phyloP scores from a whole-genome alignment of 1,140 invertebrate genomes.

The Daktulosphaira vitifoliae region DNA sequence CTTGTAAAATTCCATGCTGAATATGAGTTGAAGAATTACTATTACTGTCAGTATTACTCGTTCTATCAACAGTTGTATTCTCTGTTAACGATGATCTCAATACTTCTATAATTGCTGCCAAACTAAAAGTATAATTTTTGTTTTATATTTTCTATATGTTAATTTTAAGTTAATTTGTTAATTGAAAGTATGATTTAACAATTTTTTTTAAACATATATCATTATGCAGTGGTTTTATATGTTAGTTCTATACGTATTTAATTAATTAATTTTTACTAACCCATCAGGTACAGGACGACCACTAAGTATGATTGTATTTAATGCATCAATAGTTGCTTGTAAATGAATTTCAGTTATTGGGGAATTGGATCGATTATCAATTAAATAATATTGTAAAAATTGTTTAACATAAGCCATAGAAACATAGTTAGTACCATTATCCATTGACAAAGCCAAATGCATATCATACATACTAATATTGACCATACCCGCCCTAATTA shows the following conservation, averaged over 20 bases:
- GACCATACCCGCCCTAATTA: slow-evolving; percentile 64
- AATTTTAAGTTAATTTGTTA: no score
- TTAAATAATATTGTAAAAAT: slow-evolving; percentile 74
- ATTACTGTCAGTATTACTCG: neutral
- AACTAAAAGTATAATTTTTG: no score
- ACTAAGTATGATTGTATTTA: slow-evolving; percentile 63
- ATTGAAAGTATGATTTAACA: no score
- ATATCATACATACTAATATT: slow-evolving; percentile 71
- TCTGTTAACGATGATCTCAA: slow-evolving; percentile 15
- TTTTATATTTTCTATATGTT: no score
- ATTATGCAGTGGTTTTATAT: no score
- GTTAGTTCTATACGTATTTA: no score
- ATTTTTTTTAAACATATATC: no score
- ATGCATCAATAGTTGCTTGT: slow-evolving; percentile 70
- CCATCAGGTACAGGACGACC: slow-evolving; percentile 71
- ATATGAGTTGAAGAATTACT: slow-evolving; percentile 69
- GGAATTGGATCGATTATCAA: slow-evolving; percentile 72
- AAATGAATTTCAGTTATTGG: slow-evolving; percentile 75
- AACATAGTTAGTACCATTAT: slow-evolving; percentile 72
- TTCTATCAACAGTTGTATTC: slow-evolving; percentile 12
- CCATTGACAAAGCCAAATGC: slow-evolving; percentile 75
- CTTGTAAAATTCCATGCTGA: slow-evolving; percentile 81
- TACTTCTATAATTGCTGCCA: slow-evolving; percentile 7
- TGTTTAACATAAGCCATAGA: slow-evolving; percentile 85
- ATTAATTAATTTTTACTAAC: slow-evolving; percentile 41